Evolutionary conservation across 2,113 vertebrate genomes (phyloP).

Genomic region (Caranx ignobilis): DNA sequence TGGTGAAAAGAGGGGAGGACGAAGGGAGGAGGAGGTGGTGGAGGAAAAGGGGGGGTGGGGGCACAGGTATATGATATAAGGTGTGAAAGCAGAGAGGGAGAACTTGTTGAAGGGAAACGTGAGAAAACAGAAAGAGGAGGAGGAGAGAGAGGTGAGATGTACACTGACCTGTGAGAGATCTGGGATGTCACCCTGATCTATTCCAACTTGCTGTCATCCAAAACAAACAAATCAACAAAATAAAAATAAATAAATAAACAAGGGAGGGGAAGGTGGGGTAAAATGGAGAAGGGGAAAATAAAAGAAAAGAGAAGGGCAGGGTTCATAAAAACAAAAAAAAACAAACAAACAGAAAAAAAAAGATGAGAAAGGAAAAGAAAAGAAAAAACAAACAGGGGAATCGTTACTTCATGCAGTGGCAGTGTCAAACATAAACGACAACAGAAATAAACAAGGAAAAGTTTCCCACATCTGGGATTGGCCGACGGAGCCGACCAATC

Average conservation of each 20-base stretch:
- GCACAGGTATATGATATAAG: slow-evolving; percentile 11
- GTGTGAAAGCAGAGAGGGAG: slow-evolving; percentile 12
- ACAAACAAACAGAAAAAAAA: slow-evolving; percentile 41
- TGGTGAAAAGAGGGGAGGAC: background rate
- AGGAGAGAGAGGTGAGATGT: slow-evolving; percentile 77
- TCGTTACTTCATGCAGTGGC: slow-evolving; percentile 85
- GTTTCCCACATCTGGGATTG: slow-evolving; percentile 44
- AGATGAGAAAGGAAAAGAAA: slow-evolving; percentile 51
- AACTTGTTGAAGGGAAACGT: slow-evolving; percentile 6
- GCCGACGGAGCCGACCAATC: slow-evolving; percentile 27
- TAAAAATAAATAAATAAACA: slow-evolving; percentile 45
- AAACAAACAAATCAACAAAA: slow-evolving; percentile 71
- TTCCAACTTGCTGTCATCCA: slow-evolving; percentile 95
- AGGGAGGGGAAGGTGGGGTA: slow-evolving; percentile 46
- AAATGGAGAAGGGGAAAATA: slow-evolving; percentile 51
- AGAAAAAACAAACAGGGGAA: slow-evolving; percentile 72
- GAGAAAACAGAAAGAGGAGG: slow-evolving; percentile 25
- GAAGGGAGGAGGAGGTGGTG: too few species aligned
- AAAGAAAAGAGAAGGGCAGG: slow-evolving; percentile 36
- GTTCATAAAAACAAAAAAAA: slow-evolving; percentile 34
- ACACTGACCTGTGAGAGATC: slow-evolving; percentile 98
- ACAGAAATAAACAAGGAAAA: slow-evolving; percentile 76
- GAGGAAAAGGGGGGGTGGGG: background rate
- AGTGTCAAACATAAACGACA: slow-evolving; percentile 75
- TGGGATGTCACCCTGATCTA: slow-evolving; percentile 96